These are phyloP conservation scores for Podocnemis expansa DNA, from an alignment of 2,113 vertebrate genomes.

Conservation along the genomic window DNA sequence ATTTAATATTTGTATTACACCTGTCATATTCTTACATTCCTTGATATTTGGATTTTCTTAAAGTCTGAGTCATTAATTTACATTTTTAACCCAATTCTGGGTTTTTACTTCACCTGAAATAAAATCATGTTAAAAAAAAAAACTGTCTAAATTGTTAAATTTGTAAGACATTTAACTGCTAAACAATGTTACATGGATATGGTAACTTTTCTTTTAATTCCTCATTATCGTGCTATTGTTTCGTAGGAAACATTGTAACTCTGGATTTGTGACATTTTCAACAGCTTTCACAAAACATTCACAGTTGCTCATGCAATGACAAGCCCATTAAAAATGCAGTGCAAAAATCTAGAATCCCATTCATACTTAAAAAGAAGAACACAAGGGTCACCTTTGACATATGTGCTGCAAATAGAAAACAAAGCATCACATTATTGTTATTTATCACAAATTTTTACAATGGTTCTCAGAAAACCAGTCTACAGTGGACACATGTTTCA, in stretches of 20 bases:
- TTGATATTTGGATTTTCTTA: neutral
- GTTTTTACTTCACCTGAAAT: neutral
- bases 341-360: neutral
- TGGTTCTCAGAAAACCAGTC: neutral
- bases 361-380: neutral
- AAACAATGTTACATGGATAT: neutral
- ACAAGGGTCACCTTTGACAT: neutral
- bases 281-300: neutral
- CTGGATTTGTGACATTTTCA: accelerated
- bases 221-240: neutral
- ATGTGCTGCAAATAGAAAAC: accelerated
- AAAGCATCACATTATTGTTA: neutral
- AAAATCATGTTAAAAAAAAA: neutral
- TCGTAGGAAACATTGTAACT: neutral
- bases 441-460: neutral
- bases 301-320: neutral
- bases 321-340: neutral
- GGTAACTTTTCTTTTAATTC: neutral
- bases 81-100: neutral
- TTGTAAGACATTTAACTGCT: neutral
- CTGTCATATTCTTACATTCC: neutral
- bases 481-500: neutral
- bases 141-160: neutral
- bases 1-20: neutral
- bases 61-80: neutral